A percentile compares a stretch with the other conserved stretches of the same genome.
Evolutionary conservation across 2,113 vertebrate genomes (phyloP).

Genomic region (Toxostoma redivivum): DNA sequence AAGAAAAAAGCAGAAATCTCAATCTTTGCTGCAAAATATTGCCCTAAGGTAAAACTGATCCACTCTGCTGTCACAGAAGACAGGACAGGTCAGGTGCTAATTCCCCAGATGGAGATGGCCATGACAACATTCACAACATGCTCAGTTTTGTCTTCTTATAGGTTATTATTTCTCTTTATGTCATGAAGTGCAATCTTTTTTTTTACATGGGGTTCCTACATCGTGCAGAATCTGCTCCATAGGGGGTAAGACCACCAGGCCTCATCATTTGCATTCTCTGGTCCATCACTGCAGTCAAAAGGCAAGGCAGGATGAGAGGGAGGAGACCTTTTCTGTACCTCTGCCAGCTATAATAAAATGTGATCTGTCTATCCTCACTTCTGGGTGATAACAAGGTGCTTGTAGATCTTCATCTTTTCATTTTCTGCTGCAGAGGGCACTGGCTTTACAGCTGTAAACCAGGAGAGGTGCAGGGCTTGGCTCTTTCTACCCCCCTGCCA

Average conservation of each 20-base stretch:
- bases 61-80: neutral
- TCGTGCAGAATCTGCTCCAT: neutral
- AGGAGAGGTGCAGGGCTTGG: neutral
- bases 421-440: neutral
- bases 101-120: neutral
- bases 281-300: neutral
- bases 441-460: neutral
- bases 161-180: neutral
- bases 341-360: neutral
- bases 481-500: neutral
- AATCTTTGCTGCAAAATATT: neutral
- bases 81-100: neutral
- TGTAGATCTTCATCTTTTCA: slow-evolving; percentile 1
- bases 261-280: fast-evolving
- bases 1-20: neutral
- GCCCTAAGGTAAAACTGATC: neutral
- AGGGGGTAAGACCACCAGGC: neutral
- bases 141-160: neutral
- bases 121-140: neutral
- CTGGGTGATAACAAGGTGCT: neutral
- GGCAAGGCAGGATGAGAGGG: neutral
- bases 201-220: neutral
- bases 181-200: neutral
- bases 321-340: neutral
- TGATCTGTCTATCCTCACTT: neutral